Percentiles rank a stretch among this genome's conserved stretches.
Evolutionary conservation across 2,888 invertebrate genomes (phyloP).

Genomic region (Sphaeridia pumilis): DNA sequence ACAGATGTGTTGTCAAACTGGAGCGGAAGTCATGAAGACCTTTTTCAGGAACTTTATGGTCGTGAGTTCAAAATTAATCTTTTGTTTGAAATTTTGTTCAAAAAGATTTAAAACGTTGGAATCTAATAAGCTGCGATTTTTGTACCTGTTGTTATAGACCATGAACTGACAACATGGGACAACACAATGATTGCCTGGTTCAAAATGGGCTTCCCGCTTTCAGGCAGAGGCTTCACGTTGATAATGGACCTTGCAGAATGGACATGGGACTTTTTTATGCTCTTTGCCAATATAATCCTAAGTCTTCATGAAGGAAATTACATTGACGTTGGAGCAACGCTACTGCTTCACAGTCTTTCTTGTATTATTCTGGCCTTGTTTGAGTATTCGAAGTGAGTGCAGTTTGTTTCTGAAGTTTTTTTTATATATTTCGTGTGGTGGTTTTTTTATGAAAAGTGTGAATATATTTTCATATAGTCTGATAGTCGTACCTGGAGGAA

Average conservation of each 20-base stretch:
- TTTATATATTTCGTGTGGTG: neutral
- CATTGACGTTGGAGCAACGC: constrained; percentile 7
- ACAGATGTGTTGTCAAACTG: constrained; percentile 12
- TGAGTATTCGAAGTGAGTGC: constrained; percentile 13
- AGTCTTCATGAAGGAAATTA: constrained; percentile 9
- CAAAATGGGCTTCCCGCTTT: constrained; percentile 14
- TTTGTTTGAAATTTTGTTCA: neutral
- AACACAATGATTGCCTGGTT: constrained; percentile 14
- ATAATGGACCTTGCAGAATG: constrained; percentile 8
- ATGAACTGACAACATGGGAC: constrained; percentile 5
- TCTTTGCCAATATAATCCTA: constrained; percentile 8
- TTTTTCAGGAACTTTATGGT: constrained; percentile 9
- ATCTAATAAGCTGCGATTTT: neutral
- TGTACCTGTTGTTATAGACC: neutral
- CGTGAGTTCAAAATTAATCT: constrained; percentile 1
- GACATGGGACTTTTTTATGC: constrained; percentile 15
- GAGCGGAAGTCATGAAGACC: constrained; percentile 7
- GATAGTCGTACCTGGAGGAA: constrained; percentile 12
- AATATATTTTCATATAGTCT: neutral
- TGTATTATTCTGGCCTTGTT: constrained; percentile 11
- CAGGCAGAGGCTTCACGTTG: constrained; percentile 6
- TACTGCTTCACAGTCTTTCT: constrained; percentile 10
- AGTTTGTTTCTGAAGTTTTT: neutral
- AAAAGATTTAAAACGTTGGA: neutral
- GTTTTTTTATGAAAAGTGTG: neutral